Conservation (phyloP, 2,888 invertebrate species). For the Caenorhabditis drosophilae region DNA sequence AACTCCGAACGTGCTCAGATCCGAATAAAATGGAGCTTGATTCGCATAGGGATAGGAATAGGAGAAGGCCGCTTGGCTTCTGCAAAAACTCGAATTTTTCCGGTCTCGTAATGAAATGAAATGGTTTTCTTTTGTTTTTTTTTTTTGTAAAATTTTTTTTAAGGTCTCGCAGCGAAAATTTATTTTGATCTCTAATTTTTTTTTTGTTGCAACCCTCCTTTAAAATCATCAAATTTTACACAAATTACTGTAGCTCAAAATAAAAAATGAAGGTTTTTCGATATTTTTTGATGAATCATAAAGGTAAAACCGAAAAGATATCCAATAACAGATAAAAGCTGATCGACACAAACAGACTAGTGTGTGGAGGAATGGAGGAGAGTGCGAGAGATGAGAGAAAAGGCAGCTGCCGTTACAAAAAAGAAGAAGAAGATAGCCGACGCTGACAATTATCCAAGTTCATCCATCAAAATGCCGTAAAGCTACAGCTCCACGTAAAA, state of each 20-base stretch:
- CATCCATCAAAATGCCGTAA: no score
- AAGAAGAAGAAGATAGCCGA: no score
- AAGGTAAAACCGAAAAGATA: neutral
- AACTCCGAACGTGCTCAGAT: slow-evolving; percentile 19
- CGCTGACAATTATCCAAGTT: no score
- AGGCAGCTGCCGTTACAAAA: no score
- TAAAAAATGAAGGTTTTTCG: neutral
- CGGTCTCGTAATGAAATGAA: neutral
- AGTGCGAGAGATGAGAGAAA: no score
- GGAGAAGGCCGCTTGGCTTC: slow-evolving; percentile 26
- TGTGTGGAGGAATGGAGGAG: no score
- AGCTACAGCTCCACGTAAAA: no score
- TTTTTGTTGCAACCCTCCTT: neutral
- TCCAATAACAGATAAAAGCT: neutral
- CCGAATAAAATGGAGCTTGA: slow-evolving; percentile 19
- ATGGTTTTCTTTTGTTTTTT: neutral
- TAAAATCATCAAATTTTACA: neutral
- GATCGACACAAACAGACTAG: no score
- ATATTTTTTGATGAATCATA: neutral
- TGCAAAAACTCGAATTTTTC: slow-evolving; percentile 5
- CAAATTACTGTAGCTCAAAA: neutral
- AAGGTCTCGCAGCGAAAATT: neutral
- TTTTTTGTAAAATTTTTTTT: neutral
- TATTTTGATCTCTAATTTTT: neutral
- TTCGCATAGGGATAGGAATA: slow-evolving; percentile 18